Base-by-base conservation (phyloP, 2,888 invertebrate species). In the Pycnomerus fuliginosus region DNA sequence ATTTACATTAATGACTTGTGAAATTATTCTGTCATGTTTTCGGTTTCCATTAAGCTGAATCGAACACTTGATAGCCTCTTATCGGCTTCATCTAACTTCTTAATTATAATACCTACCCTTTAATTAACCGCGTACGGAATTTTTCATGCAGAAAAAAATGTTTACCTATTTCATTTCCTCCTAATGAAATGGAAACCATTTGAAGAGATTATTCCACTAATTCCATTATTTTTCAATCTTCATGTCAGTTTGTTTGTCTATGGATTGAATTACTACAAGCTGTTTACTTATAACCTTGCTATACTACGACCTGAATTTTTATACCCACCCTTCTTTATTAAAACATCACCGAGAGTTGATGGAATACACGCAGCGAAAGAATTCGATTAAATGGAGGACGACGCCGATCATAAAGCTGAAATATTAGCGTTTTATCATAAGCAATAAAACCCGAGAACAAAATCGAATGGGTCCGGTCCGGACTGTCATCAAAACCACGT, bases 1-100 rank as follows among this genome's bases (percentile, higher is more conserved):
- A 35, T 43, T 43, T 43, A 36, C 42, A 36, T 43, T 43, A 43
- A 43, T 43, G 42, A 43, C 31, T 43, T 43, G 42, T 43, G 35
- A 43, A 43, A 43, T 43, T 23, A 36, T 29, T 29, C 31, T 30
- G 35, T 20, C 34, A 40, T 40, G 40, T 39, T 39, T 39, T 38
- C 30, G 30, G 30, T 38, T 38, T 23, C 15, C 30, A 15, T 38
- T 30, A 38, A 15, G 15, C 14, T 10, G 35, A 14, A 16, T 10
- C 27, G 11, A 15, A 13, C 24, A 24, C 24, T 23, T 13, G 23
- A 34, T 14, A 22, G 15, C 13, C n/a, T 17, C 17, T n/a, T 17
- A 22, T 15, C 8, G 8, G 30, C 15, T 8, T 16, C 10, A 15
- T n/a, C 14, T 11, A 8, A 10, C 17, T 16, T 7, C 17, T 31